Evolutionary conservation across 2,888 invertebrate genomes (phyloP).

Genomic region (Microdon myrmicae): DNA sequence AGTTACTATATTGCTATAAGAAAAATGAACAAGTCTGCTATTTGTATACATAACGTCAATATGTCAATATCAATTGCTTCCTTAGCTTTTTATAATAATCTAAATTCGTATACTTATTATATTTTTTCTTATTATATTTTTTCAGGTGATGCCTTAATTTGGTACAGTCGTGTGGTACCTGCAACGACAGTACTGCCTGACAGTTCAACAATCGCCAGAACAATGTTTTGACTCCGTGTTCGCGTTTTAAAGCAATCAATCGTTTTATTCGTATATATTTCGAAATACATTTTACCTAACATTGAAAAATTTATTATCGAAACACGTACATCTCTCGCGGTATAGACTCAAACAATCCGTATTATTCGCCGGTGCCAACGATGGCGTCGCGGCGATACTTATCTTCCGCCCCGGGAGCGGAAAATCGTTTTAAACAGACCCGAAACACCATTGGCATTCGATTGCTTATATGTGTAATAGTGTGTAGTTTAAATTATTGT

Average conservation of each 20-base stretch:
- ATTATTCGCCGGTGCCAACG: constrained; percentile 25
- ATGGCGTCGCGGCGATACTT: constrained; percentile 50
- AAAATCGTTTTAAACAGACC: constrained; percentile 29
- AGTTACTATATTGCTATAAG: too few species aligned
- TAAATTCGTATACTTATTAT: too few species aligned
- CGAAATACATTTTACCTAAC: too few species aligned
- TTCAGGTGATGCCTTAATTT: constrained; percentile 36
- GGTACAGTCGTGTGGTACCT: too few species aligned
- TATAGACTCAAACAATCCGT: too few species aligned
- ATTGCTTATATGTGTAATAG: constrained; percentile 18
- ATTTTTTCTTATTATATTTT: constrained; percentile 4
- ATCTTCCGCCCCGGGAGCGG: constrained; percentile 35
- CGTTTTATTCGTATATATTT: too few species aligned
- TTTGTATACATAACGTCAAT: too few species aligned
- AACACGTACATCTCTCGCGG: too few species aligned
- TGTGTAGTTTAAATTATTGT: constrained; percentile 25
- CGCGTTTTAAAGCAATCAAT: neutral
- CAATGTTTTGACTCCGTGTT: constrained; percentile 43
- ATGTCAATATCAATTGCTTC: too few species aligned
- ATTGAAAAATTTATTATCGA: neutral
- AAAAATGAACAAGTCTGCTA: too few species aligned
- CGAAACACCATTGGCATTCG: constrained; percentile 24
- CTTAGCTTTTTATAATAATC: too few species aligned
- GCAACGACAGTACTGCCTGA: constrained; percentile 6
- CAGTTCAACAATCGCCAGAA: constrained; percentile 11